Base-by-base conservation (phyloP, 2,113 vertebrate genomes). In the Pyrgilauda ruficollis region DNA sequence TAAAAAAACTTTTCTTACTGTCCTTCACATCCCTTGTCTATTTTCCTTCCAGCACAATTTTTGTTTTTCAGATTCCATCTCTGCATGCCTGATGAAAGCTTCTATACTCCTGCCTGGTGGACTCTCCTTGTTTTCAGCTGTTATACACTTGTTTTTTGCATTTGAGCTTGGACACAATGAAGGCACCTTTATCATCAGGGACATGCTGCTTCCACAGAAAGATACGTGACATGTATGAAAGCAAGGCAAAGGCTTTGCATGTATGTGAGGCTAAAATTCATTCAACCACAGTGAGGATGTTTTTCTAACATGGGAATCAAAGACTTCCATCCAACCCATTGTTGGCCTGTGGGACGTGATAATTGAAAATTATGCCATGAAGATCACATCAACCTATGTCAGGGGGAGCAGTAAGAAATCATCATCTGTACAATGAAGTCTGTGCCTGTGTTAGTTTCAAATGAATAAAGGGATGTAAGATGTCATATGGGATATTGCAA, bases 401-500 rank as follows among this genome's bases (percentile, higher is more conserved):
- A 73, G 35, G 15, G 17, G 6, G 9, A 62, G 9, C 9, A 77
- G 47, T 47, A 68, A 63, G 74, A 77, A 91, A 61, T 55, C 14
- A 47, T 22, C 9, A 11, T 8, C 21, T 73, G 27, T 55, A 64
- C 27, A 64, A 27, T 23, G 41, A 85, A 64, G 16, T 20, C 20
- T 52, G 22, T 72, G 23, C 15, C 20, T 16, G 10, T 13, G 14
- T 72, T 44, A 72, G 7, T 30, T 56, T 72, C 73, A 67, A 87
- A 78, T 27, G 5, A 85, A 72, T 33, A 63, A 90, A 84, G 27
- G 10, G 66, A 83, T 39, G 22, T 7, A 8, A 76, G 39, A n/a
- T 35, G 33, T 43, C 33, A n/a, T 56, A 61, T 0, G 11, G 22
- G 33, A 61, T 64, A 52, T 49, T 0, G 0, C 27, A 72, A 5